Base-by-base conservation (phyloP, 2,113 vertebrate genomes). In the Scomber japonicus region DNA sequence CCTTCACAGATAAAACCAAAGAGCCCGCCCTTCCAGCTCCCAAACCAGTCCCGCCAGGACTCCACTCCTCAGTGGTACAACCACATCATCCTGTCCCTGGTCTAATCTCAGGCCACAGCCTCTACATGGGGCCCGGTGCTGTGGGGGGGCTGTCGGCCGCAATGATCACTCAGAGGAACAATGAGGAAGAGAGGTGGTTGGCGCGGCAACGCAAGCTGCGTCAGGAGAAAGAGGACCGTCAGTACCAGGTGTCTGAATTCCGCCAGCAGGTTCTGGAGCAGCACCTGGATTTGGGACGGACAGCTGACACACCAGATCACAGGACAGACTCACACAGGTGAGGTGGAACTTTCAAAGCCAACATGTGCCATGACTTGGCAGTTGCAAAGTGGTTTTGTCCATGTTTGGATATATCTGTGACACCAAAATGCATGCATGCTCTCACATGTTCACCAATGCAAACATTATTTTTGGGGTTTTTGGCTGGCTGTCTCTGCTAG, bases 251-350 rank as follows among this genome's bases (percentile, higher is more conserved):
- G 91, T 99, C 98, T 0, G 98, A 99, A 82, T 99, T 99, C 76
- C 96, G 98, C 73, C 98, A 99, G 88, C 98, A 99, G 87, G 97
- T 99, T 77, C 92, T 99, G 83, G 98, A 99, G 91, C 98, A 99
- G 93, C 98, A 99, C 89, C 93, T 99, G 69, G 98, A 99, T 71
- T 88, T 98, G 24, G 95, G 97, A n/a, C 94, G 97, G 2, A 87
- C 95, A 0, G 90, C 92, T 0, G 98, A 98, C 27, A 75, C 85
- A 0, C 64, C 89, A 0, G 98, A 99, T 71, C 96, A 95, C 62
- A 94, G 97, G 69, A 94, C 94, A 0, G 97, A 99, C 64, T 93
- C 95, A 11, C 89, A 96, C 90, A 97, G 98, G 98, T 99, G 75
- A 93, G 83, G 31, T 13, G 11, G 3, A 70, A 59, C 12, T 56